A percentile compares a stretch with the other conserved stretches of the same genome.
phyloP scores from a whole-genome alignment of 2,113 vertebrate genomes.

The Phoxinus phoxinus region DNA sequence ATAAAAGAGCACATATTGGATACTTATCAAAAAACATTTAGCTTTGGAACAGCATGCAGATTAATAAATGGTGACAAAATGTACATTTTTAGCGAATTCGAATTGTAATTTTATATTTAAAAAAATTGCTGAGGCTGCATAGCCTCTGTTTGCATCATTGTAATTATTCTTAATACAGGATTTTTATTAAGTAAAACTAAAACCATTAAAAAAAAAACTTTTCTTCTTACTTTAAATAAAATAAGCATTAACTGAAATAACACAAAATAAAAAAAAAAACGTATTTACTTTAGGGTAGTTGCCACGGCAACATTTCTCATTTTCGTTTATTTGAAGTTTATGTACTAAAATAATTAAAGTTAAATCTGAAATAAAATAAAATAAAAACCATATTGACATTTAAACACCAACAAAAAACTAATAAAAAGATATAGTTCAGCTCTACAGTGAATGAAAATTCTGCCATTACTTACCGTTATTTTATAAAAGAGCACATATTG shows the following conservation, averaged over 20 bases:
- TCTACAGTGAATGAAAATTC: too few relatives aligned
- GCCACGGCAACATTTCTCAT: background rate
- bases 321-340: background rate
- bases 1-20: too few relatives aligned
- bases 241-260: background rate
- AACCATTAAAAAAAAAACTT: too few relatives aligned
- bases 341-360: background rate
- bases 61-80: background rate
- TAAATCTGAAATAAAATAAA: background rate
- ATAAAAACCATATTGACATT: background rate
- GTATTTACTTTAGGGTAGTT: background rate
- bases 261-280: background rate
- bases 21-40: too few relatives aligned
- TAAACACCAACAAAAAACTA: too few relatives aligned
- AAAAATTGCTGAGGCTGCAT: too few relatives aligned
- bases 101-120: background rate
- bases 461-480: too few relatives aligned
- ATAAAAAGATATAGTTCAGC: too few relatives aligned
- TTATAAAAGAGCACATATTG: too few relatives aligned
- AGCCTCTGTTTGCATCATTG: background rate
- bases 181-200: too few relatives aligned
- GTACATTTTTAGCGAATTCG: background rate
- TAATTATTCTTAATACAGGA: too few relatives aligned
- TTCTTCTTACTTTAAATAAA: too few relatives aligned
- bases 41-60: background rate